Percentiles rank a stretch among this genome's conserved stretches.
These are phyloP conservation scores for Julus scanicus DNA, from an alignment of 2,888 invertebrate genomes.

Conservation along the genomic window DNA sequence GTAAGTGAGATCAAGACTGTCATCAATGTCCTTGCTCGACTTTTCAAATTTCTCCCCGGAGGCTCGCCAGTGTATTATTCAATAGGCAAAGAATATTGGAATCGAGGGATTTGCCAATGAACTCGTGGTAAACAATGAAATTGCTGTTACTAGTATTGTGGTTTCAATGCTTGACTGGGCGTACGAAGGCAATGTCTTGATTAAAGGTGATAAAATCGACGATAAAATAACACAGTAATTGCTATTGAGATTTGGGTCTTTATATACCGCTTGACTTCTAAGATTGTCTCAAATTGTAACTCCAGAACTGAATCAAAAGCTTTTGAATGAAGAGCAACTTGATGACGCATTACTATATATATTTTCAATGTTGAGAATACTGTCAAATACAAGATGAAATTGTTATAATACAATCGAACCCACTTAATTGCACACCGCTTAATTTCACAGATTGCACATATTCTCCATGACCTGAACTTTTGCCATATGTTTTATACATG, in stretches of 20 bases:
- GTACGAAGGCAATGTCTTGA: not conserved
- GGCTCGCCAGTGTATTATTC: not conserved
- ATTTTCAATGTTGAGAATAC: too few species aligned
- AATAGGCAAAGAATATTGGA: conserved; percentile 28
- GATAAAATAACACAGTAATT: not conserved
- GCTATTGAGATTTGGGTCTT: not conserved
- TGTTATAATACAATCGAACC: too few species aligned
- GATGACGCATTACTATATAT: too few species aligned
- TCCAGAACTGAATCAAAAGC: too few species aligned
- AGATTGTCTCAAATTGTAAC: too few species aligned
- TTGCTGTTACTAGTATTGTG: not conserved
- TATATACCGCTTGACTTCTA: too few species aligned
- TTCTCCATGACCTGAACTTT: too few species aligned
- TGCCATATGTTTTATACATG: too few species aligned
- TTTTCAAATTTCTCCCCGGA: conserved; percentile 5
- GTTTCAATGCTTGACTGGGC: not conserved
- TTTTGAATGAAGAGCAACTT: too few species aligned
- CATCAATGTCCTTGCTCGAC: conserved; percentile 30
- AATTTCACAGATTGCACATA: too few species aligned
- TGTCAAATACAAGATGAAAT: too few species aligned
- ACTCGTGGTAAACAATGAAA: conserved; percentile 39
- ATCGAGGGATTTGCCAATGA: conserved; percentile 24
- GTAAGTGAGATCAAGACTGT: conserved; percentile 11
- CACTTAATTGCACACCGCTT: too few species aligned
- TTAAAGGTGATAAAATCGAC: not conserved